Evolutionary conservation across 2,888 invertebrate genomes (phyloP).

Genomic region (Brenthis hecate): DNA sequence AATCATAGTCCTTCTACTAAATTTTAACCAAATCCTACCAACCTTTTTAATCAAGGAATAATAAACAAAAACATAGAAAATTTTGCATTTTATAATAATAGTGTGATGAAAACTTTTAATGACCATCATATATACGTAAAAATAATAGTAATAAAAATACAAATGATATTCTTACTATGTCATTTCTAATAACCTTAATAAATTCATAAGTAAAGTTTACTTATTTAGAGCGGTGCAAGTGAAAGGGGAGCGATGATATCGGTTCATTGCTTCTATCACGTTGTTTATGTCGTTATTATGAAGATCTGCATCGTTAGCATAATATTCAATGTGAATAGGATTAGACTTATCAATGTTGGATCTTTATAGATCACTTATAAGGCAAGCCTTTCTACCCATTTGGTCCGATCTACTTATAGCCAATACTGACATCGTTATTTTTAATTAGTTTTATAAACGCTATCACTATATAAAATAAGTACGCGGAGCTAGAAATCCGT

Average conservation of each 20-base stretch:
- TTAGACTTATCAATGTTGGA: slow-evolving; percentile 27
- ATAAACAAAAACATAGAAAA: too few relatives aligned
- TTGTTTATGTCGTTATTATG: slow-evolving; percentile 39
- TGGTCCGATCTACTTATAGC: slow-evolving; percentile 4
- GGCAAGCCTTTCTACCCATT: slow-evolving; percentile 9
- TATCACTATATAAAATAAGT: too few relatives aligned
- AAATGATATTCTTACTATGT: background rate
- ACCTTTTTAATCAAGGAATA: too few relatives aligned
- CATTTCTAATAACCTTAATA: slow-evolving; percentile 1
- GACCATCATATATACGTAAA: too few relatives aligned
- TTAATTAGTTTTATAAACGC: slow-evolving; percentile 5
- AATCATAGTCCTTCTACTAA: too few relatives aligned
- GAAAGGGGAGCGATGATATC: slow-evolving; percentile 36
- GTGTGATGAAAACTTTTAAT: too few relatives aligned
- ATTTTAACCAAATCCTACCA: too few relatives aligned
- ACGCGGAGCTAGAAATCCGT: too few relatives aligned
- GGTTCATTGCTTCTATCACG: slow-evolving; percentile 31
- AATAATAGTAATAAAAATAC: background rate
- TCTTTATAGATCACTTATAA: slow-evolving; percentile 31
- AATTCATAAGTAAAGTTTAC: slow-evolving; percentile 2
- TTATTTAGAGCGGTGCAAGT: slow-evolving; percentile 22
- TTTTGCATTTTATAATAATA: too few relatives aligned
- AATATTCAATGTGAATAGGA: slow-evolving; percentile 29
- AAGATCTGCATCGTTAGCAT: slow-evolving; percentile 39
- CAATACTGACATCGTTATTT: slow-evolving; percentile 15